These are phyloP conservation scores for Tholera decimalis DNA, from an alignment of 2,888 invertebrate genomes.

Conservation along the genomic window DNA sequence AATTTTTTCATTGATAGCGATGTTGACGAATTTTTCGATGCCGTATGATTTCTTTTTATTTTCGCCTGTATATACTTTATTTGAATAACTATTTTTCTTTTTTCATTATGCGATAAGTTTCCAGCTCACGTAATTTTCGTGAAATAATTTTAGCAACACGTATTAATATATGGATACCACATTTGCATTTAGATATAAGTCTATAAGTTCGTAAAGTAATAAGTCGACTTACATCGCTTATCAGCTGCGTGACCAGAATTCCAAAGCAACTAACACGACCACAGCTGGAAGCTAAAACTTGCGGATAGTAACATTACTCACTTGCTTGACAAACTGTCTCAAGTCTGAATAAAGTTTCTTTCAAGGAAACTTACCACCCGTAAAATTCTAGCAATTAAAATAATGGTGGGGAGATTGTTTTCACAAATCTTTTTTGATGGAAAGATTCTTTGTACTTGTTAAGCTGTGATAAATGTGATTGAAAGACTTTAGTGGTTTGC, in stretches of 20 bases:
- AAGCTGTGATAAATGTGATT: constrained; percentile 51
- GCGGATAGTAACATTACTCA: constrained; percentile 32
- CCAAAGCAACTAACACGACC: not conserved
- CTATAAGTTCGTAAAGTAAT: no score
- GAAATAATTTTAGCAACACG: no score
- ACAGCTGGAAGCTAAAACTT: constrained; percentile 8
- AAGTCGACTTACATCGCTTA: not conserved
- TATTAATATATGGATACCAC: no score
- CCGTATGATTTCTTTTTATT: no score
- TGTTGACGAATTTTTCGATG: no score
- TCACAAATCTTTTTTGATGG: constrained; percentile 58
- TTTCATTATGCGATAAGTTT: no score
- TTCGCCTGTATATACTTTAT: no score
- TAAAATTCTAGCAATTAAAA: constrained; percentile 69
- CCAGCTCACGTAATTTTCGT: no score
- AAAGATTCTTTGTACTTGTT: constrained; percentile 38
- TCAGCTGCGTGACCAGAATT: not conserved
- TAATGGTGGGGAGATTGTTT: constrained; percentile 64
- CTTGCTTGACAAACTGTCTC: constrained; percentile 44
- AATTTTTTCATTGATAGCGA: no score
- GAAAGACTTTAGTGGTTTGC: constrained; percentile 6
- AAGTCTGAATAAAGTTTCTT: constrained; percentile 62
- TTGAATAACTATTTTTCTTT: no score
- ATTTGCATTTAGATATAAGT: no score
- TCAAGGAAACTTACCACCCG: constrained; percentile 59